Conservation (phyloP, 2,113 vertebrate genomes). For the Trematomus loennbergii region DNA sequence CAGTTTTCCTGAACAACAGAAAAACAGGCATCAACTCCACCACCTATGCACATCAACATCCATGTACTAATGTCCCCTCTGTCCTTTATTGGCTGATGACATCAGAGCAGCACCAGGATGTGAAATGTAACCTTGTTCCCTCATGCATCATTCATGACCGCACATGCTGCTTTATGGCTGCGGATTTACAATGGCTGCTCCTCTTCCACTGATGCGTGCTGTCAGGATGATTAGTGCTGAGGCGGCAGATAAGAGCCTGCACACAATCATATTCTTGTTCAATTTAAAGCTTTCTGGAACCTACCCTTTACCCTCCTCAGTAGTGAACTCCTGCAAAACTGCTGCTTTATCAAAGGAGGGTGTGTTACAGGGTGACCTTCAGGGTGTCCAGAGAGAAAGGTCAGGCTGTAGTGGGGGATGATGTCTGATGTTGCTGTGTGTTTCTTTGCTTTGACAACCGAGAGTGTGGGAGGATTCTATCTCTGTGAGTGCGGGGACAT, state of each 20-base stretch:
- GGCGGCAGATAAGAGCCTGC: conserved; percentile 15
- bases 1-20: not conserved
- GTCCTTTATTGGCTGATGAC: conserved; percentile 23
- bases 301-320: not conserved
- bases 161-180: not conserved
- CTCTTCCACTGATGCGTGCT: not conserved
- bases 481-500: conserved; percentile 32
- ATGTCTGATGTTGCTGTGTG: conserved; percentile 22
- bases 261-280: conserved; percentile 39
- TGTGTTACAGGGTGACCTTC: conserved; percentile 47
- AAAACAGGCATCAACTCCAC: not conserved
- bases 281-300: conserved; percentile 9
- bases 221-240: conserved; percentile 38
- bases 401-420: not conserved
- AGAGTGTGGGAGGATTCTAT: conserved; percentile 24
- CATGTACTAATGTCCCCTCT: conserved; percentile 4
- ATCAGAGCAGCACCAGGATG: conserved; percentile 31
- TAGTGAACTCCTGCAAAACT: not conserved
- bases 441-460: not conserved
- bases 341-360: conserved; percentile 36
- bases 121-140: conserved; percentile 17
- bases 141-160: conserved; percentile 44
- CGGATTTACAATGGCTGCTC: conserved; percentile 38
- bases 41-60: not conserved
- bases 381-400: conserved; percentile 35